Evolutionary conservation across 2,797 vertebrate genomes (phyloP).

Genomic region (Chaetodon trifasciatus): DNA sequence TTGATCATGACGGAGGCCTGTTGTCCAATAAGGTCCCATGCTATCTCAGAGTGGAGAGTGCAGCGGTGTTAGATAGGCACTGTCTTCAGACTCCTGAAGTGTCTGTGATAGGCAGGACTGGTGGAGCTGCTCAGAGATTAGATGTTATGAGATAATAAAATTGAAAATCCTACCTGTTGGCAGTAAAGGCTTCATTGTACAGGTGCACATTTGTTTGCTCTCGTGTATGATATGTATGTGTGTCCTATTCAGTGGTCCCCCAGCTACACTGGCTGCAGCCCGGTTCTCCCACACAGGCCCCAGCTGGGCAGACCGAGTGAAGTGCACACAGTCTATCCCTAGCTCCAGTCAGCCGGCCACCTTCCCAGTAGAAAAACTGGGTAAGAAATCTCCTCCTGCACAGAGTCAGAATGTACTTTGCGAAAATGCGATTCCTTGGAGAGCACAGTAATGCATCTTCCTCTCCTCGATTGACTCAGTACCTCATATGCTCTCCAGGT

Average conservation of each 20-base stretch:
- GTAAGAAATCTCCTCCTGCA: conserved; percentile 66
- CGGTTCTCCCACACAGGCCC: conserved; percentile 91
- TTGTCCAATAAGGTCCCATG: conserved; percentile 65
- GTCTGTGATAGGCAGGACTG: conserved; percentile 18
- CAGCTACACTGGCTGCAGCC: conserved; percentile 86
- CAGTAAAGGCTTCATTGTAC: background rate
- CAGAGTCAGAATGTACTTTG: background rate
- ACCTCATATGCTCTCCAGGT: conserved; percentile 77
- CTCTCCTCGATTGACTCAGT: conserved; percentile 1
- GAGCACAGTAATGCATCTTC: background rate
- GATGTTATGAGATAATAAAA: conserved; percentile 11
- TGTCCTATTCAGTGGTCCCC: conserved; percentile 85
- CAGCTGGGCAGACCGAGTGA: conserved; percentile 98
- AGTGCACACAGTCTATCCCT: conserved; percentile 88
- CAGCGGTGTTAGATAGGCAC: conserved; percentile 46
- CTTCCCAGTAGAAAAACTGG: conserved; percentile 83
- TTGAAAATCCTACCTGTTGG: conserved; percentile 23
- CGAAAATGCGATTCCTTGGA: background rate
- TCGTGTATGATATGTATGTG: conserved; percentile 37
- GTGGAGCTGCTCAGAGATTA: conserved; percentile 25
- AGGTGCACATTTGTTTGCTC: conserved; percentile 32
- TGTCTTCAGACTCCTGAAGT: conserved; percentile 29
- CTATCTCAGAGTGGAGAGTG: conserved; percentile 61
- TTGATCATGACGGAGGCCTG: conserved; percentile 80
- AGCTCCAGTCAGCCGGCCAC: conserved; percentile 69